phyloP scores from a whole-genome alignment of 2,797 vertebrate species.

The Cottoperca gobio region DNA sequence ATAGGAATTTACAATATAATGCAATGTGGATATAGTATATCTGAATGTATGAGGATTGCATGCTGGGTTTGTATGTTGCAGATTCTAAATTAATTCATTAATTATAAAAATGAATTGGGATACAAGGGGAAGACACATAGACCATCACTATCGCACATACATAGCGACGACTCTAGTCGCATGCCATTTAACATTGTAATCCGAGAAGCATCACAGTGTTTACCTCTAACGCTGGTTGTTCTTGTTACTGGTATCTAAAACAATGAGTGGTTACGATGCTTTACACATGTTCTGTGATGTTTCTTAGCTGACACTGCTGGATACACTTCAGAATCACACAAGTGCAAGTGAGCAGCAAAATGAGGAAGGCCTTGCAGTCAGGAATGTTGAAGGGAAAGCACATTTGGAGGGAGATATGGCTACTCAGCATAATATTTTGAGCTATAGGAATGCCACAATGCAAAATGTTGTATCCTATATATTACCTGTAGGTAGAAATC shows the following conservation, averaged over 20 bases:
- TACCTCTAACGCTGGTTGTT: background rate
- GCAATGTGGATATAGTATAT: background rate
- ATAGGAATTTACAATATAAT: background rate
- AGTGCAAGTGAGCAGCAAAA: constrained; percentile 52
- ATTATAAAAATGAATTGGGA: no score
- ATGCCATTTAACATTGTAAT: background rate
- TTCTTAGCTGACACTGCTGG: constrained; percentile 51
- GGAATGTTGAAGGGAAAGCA: constrained; percentile 56
- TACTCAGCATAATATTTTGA: constrained; percentile 50
- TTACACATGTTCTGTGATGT: constrained; percentile 35
- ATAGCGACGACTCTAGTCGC: background rate
- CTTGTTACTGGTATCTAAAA: constrained; percentile 14
- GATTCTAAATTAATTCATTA: no score
- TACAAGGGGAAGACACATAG: background rate
- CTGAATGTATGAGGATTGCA: no score
- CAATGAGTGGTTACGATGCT: constrained; percentile 22
- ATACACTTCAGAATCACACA: constrained; percentile 50
- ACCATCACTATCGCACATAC: background rate
- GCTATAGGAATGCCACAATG: constrained; percentile 36
- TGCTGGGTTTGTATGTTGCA: no score
- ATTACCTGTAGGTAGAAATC: constrained; percentile 24
- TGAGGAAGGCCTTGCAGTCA: constrained; percentile 61
- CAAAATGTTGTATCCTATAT: constrained; percentile 39
- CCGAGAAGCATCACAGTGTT: constrained; percentile 4
- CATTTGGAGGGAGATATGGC: constrained; percentile 43